Conservation (phyloP, 2,888 invertebrate genomes). For the Amblyjoppa fuscipennis region DNA sequence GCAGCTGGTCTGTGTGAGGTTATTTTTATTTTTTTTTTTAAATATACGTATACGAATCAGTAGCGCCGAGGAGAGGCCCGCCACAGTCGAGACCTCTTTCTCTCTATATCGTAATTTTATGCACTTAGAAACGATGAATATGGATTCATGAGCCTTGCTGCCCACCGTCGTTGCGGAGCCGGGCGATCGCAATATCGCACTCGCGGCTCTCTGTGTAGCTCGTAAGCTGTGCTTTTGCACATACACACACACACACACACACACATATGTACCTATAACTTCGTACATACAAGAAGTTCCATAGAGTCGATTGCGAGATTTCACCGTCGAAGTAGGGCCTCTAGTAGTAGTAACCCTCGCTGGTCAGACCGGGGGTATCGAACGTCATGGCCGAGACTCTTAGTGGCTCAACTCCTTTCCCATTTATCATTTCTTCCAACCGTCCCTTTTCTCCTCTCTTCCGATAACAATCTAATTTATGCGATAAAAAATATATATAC, state of each 20-base stretch:
- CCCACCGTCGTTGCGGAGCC: constrained; percentile 43
- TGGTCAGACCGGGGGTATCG: constrained; percentile 53
- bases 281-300: neutral
- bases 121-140: constrained; percentile 83
- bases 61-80: constrained; percentile 38
- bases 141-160: constrained; percentile 79
- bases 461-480: neutral
- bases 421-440: constrained; percentile 38
- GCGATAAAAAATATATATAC: neutral
- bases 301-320: neutral
- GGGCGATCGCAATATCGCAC: constrained; percentile 58
- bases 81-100: constrained; percentile 23
- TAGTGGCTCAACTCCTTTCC: constrained; percentile 1
- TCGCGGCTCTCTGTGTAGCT: constrained; percentile 12
- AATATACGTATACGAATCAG: constrained; percentile 60
- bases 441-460: neutral
- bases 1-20: neutral
- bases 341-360: constrained; percentile 56
- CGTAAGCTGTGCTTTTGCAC: neutral
- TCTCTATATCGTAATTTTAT: constrained; percentile 83
- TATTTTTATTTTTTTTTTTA: constrained; percentile 47
- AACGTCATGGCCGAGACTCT: constrained; percentile 12
- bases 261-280: neutral
- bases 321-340: constrained; percentile 4
- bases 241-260: constrained; percentile 2